Conservation (phyloP, 2,888 invertebrate species). For the Epicampocera succincta region DNA sequence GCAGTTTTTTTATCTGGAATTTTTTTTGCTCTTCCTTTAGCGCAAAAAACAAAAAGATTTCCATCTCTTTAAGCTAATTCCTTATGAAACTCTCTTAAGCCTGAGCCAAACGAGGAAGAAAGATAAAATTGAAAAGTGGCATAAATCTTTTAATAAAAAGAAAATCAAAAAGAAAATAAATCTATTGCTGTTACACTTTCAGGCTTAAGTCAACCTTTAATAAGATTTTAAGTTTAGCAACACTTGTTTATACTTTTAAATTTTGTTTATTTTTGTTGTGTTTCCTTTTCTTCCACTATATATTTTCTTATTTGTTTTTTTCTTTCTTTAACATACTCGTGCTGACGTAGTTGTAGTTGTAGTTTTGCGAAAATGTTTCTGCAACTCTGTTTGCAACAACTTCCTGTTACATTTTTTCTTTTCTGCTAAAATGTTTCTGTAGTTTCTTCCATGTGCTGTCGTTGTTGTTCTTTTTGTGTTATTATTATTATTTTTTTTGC, state of each 20-base stretch:
- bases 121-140: constrained; percentile 8
- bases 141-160: constrained; percentile 8
- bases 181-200: constrained; percentile 36
- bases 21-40: not conserved
- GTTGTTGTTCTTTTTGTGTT: not conserved
- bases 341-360: constrained; percentile 21
- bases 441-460: not conserved
- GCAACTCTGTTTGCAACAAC: not conserved
- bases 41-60: not conserved
- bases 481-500: not conserved
- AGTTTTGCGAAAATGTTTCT: constrained; percentile 24
- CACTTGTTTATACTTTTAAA: constrained; percentile 47
- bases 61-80: not conserved
- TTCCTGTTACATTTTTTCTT: constrained; percentile 31
- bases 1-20: not conserved
- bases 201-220: constrained; percentile 42
- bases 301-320: no score
- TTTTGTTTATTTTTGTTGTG: constrained; percentile 29
- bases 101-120: not conserved
- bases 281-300: not conserved
- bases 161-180: not conserved
- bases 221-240: constrained; percentile 52
- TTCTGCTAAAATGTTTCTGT: not conserved
- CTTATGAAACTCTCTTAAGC: not conserved
- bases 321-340: constrained; percentile 4